Base-by-base conservation (phyloP, 1,140 invertebrate genomes). In the Zelostemma sp. region DNA sequence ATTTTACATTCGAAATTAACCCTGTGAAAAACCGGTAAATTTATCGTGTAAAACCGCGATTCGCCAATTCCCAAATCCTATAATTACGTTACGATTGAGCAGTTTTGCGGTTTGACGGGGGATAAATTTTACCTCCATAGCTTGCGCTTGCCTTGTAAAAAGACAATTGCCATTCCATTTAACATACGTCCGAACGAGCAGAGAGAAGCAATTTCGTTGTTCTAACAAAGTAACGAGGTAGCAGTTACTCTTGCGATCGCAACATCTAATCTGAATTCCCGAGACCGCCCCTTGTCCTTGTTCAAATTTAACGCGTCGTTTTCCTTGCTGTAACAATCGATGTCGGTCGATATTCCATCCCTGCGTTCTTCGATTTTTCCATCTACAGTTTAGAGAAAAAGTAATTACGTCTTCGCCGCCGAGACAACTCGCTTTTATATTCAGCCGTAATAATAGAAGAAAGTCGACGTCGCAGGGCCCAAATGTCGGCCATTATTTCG, bases 231-330 rank as follows among this genome's bases (percentile, higher is more conserved):
- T 17, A 43, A 43, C 40, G 40, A 43, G 16, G 1, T 16, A 9
- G 14, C 40, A 17, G 40, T 43, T 17, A 43, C 40, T 43, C 16
- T 43, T 43, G 40, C 40, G 40, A 43, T 43, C 40, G 40, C 40
- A 17, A 2, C 40, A 43, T 43, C 40, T 43, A 43, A 43, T 43
- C 40, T 15, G 6, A 16, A 43, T 17, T 15, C 6, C 8, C 17
- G 5, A 15, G 2, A 11, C 14, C 40, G 16, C 14, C 40, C 40
- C 5, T 43, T 3, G 9, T 14, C 16, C 14, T 43, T 18, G 40
- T 18, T 43, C 15, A 9, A 43, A 43, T 43, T 5, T 18, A 43
- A 4, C 40, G 40, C 40, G 14, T 15, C 14, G 14, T 40, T 2
- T 40, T 15, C 11, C 1, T 12, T 12, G 1, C 5, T 4, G 40